Evolutionary conservation across 2,113 vertebrate genomes (phyloP).

Genomic region (Bucco capensis): DNA sequence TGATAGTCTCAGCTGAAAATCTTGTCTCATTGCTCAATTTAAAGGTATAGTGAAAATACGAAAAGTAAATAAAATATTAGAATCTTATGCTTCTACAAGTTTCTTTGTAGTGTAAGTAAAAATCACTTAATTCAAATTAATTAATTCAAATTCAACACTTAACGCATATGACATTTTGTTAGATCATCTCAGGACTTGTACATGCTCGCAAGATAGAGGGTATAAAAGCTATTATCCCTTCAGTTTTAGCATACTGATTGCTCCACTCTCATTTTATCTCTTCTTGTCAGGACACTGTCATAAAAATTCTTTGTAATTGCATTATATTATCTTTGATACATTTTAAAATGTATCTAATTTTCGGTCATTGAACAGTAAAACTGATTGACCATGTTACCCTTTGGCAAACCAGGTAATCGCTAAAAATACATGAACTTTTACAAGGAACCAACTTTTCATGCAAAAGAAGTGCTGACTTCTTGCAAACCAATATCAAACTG

Average conservation of each 20-base stretch:
- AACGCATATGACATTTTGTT: neutral
- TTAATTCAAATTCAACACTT: too few relatives aligned
- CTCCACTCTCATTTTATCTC: neutral
- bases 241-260: neutral
- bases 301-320: neutral
- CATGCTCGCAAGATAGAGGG: neutral
- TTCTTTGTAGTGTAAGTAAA: neutral
- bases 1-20: neutral
- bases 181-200: neutral
- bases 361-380: neutral
- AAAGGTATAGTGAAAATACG: neutral
- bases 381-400: neutral
- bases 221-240: neutral
- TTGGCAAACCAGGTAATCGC: neutral
- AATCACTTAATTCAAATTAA: too few relatives aligned
- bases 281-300: neutral
- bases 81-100: neutral
- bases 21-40: neutral
- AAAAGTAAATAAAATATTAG: neutral
- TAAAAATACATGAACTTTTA: too few relatives aligned
- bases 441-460: neutral
- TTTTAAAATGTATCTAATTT: neutral
- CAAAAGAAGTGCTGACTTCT: neutral
- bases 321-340: neutral
- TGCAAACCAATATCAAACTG: neutral